Evolutionary conservation across 2,888 invertebrate species (phyloP).

Genomic region (Hirtodrosophila duncani): DNA sequence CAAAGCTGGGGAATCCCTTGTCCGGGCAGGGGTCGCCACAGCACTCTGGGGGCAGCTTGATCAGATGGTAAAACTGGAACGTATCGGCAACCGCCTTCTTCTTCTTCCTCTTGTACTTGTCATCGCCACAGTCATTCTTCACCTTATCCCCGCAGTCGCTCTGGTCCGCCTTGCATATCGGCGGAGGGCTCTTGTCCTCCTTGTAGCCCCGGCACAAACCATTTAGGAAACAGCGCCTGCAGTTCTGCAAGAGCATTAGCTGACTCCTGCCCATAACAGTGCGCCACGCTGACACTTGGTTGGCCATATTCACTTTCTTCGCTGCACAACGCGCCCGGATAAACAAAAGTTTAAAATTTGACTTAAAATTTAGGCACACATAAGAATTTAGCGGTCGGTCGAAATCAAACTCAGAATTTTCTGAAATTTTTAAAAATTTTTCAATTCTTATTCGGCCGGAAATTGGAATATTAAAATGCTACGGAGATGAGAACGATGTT

Average conservation of each 20-base stretch:
- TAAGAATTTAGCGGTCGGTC: too few relatives aligned
- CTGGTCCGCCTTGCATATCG: background rate
- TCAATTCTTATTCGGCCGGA: too few relatives aligned
- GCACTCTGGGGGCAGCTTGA: slow-evolving; percentile 2
- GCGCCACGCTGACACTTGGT: slow-evolving; percentile 19
- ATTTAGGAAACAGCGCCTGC: background rate
- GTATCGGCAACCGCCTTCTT: background rate
- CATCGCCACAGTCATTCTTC: background rate
- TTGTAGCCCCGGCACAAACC: background rate
- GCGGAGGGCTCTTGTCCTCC: too few relatives aligned
- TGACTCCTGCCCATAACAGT: background rate
- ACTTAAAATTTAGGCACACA: too few relatives aligned
- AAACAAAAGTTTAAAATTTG: too few relatives aligned
- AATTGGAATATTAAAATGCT: too few relatives aligned
- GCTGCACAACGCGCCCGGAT: too few relatives aligned
- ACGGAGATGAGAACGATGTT: too few relatives aligned
- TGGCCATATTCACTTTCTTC: too few relatives aligned
- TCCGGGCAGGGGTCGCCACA: slow-evolving; percentile 12
- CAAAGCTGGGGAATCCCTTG: slow-evolving; percentile 20
- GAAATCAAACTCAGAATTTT: too few relatives aligned
- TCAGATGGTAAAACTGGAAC: slow-evolving; percentile 24
- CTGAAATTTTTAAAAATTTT: too few relatives aligned
- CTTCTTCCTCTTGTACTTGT: background rate
- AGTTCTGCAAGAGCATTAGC: too few relatives aligned
- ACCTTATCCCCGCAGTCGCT: background rate